Base-by-base conservation (phyloP, 2,113 vertebrate species). In the Gila orcuttii region DNA sequence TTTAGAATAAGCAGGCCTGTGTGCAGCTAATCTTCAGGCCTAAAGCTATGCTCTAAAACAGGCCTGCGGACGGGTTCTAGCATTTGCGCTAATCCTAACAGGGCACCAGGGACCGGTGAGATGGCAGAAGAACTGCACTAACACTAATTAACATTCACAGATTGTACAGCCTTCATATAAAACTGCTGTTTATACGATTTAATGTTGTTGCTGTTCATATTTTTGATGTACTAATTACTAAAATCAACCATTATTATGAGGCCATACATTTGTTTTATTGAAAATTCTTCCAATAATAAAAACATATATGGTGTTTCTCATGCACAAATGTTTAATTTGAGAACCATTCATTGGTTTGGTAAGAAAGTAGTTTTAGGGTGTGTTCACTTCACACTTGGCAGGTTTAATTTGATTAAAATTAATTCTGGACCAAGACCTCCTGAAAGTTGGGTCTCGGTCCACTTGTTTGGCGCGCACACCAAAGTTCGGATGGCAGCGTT, bases 31-130 rank as follows among this genome's bases (percentile, higher is more conserved):
- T 90, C 81, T 89, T 47, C 77, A 71, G 69, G 84, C 85, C 68
- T 33, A 21, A 64, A 50, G 60, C 79, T 88, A 62, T 80, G 85
- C 89, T 85, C 81, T 86, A 78, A 80, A 69, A 88, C 85, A 85
- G 86, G 79, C 87, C 85, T 57, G 85, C 55, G 79, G 71, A 52
- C 6, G 6, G 80, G 78, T 79, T 90, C 88, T 92, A 89, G 79
- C 84, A 86, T 91, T 88, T 88, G 84, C 73, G 82, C 84, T 91
- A 92, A 93, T 93, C 92, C 85, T 89, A 89, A 64, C 60, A 86
- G 87, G 68, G 87, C 88, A 50, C 76, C 7, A 36, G 82, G 21
- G 50, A 47, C 12, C 21, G 57, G 4, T 47, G 36, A 11, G 78
- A 75, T 28, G 13, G 42, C 71, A 75, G 39, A 75, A 1, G 4